phyloP scores from a whole-genome alignment of 2,113 vertebrate species.

The Gadus macrocephalus region DNA sequence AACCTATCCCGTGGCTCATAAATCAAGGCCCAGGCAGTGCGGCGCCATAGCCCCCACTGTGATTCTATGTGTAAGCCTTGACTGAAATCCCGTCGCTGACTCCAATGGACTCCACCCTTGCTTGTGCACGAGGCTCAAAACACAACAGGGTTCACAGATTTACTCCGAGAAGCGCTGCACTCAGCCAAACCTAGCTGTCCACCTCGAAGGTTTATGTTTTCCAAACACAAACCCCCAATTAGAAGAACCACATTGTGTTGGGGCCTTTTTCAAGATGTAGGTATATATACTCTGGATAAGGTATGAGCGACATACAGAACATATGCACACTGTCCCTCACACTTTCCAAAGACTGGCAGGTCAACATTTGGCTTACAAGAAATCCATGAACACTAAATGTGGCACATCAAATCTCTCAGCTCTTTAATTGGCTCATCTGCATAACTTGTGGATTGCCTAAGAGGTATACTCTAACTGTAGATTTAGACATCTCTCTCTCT shows the following conservation, averaged over 20 bases:
- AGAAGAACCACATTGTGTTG: slow-evolving; percentile 65
- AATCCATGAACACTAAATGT: no score
- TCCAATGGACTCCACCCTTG: slow-evolving; percentile 37
- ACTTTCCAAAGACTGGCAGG: no score
- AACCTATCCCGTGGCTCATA: slow-evolving; percentile 67
- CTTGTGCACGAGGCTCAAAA: slow-evolving; percentile 53
- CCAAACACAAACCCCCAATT: slow-evolving; percentile 58
- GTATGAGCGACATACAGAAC: no score
- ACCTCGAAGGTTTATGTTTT: slow-evolving; percentile 66
- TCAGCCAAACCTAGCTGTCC: slow-evolving; percentile 66
- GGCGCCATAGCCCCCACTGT: slow-evolving; percentile 37
- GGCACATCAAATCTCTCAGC: no score
- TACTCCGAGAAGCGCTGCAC: slow-evolving; percentile 23
- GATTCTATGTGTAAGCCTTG: slow-evolving; percentile 64
- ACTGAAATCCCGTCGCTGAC: slow-evolving; percentile 61
- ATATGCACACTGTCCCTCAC: no score
- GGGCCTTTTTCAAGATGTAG: not conserved
- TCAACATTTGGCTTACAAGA: no score
- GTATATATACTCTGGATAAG: no score
- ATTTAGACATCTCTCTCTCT: not conserved
- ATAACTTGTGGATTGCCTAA: no score
- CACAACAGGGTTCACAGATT: slow-evolving; percentile 36
- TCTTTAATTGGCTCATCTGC: no score
- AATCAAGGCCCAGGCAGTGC: slow-evolving; percentile 59
- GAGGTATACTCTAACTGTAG: not conserved